A percentile compares a stretch with the other conserved stretches of the same genome.
Evolutionary conservation across 2,888 invertebrate species (phyloP).

Genomic region (Eupeodes luniger): DNA sequence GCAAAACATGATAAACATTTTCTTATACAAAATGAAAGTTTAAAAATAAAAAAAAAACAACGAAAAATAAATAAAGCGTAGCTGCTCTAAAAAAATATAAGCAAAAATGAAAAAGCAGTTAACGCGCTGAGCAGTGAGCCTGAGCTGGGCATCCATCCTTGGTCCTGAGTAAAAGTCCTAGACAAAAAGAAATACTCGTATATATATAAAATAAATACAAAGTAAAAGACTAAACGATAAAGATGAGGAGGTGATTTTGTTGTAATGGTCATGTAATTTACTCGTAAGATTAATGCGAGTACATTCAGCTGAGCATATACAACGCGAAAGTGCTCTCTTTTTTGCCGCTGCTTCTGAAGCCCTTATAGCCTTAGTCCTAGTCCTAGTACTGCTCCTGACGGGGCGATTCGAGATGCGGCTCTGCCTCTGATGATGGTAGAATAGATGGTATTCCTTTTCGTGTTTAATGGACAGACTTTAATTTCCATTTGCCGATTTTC

Average conservation of each 20-base stretch:
- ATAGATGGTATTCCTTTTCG: conserved; percentile 62
- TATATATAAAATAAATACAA: conserved; percentile 23
- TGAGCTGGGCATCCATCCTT: conserved; percentile 2
- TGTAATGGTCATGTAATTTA: conserved; percentile 76
- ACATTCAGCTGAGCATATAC: conserved; percentile 67
- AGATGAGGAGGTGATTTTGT: conserved; percentile 71
- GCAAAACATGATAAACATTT: conserved; percentile 67
- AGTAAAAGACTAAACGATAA: conserved; percentile 67
- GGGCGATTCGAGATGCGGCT: not conserved
- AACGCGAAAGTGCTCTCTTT: conserved; percentile 53
- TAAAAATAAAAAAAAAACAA: conserved; percentile 38
- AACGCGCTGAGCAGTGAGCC: conserved; percentile 28
- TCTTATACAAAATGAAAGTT: conserved; percentile 40
- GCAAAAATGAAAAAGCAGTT: conserved; percentile 69
- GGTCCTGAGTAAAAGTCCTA: conserved; percentile 8
- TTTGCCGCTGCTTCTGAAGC: not conserved
- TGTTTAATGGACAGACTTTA: conserved; percentile 75
- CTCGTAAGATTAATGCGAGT: conserved; percentile 75
- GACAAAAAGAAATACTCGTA: conserved; percentile 15
- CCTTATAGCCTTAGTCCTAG: not conserved
- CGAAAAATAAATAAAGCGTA: conserved; percentile 21
- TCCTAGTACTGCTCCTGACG: too few species aligned
- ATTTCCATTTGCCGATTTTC: conserved; percentile 73
- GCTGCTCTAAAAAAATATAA: conserved; percentile 42
- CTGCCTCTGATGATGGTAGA: not conserved